Percentiles rank a stretch among this genome's conserved stretches.
phyloP scores from a whole-genome alignment of 2,113 vertebrate genomes.

The Otocyon megalotis region DNA sequence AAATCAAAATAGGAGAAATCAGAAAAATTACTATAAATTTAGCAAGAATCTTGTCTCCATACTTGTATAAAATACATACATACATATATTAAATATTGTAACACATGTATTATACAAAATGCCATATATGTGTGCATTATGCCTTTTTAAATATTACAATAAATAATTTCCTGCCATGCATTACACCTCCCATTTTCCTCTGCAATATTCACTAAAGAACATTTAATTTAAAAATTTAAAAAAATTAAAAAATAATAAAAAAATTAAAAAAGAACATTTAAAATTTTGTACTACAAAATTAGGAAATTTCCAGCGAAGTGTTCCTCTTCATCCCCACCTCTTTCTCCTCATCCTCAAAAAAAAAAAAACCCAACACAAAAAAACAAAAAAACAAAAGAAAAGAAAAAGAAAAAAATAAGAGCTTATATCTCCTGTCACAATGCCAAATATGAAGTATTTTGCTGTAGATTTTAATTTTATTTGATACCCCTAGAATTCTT shows the following conservation, averaged over 20 bases:
- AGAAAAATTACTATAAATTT: not conserved
- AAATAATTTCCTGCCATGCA: not conserved
- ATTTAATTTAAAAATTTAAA: not conserved
- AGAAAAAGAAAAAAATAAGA: not conserved
- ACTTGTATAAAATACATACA: not conserved
- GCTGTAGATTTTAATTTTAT: not conserved
- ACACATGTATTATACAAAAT: not conserved
- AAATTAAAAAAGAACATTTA: not conserved
- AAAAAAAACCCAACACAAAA: not conserved
- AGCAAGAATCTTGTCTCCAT: not conserved
- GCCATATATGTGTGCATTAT: not conserved
- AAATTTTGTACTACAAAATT: not conserved
- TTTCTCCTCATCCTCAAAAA: not conserved
- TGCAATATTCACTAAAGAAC: not conserved
- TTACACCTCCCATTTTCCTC: not conserved
- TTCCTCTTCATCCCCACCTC: too few species aligned
- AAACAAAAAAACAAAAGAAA: too few species aligned
- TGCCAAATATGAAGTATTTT: not conserved
- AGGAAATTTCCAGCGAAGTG: not conserved
- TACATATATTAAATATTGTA: not conserved
- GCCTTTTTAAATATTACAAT: constrained; percentile 22
- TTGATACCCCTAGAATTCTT: not conserved
- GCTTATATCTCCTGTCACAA: not conserved
- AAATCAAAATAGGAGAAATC: constrained; percentile 16
- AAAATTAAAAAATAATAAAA: too few species aligned